A percentile compares a stretch with the other conserved stretches of the same genome.
phyloP scores from a whole-genome alignment of 2,797 vertebrate genomes.

The Amniataba percoides region DNA sequence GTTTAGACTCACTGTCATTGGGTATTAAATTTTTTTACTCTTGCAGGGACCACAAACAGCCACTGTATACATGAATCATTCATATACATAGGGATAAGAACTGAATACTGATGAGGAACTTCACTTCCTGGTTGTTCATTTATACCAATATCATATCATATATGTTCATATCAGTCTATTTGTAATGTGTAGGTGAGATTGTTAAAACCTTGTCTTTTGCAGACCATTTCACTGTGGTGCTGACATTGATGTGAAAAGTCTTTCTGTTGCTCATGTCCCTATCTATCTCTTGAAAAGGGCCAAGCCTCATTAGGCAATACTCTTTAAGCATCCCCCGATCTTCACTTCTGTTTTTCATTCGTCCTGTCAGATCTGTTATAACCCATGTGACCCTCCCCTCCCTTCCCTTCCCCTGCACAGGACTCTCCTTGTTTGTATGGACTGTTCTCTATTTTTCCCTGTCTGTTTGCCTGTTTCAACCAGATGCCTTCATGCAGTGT shows the following conservation, averaged over 20 bases:
- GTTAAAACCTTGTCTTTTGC: conserved; percentile 4
- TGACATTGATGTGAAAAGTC: conserved; percentile 14
- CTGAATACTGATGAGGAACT: neutral
- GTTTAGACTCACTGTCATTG: neutral
- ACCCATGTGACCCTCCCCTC: conserved; percentile 53
- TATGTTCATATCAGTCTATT: neutral
- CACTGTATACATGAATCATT: neutral
- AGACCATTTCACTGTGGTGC: conserved; percentile 7
- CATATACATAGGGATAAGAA: neutral
- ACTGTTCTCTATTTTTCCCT: conserved; percentile 69
- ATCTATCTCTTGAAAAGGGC: conserved; percentile 24
- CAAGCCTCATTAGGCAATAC: conserved; percentile 22
- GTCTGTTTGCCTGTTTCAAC: conserved; percentile 80
- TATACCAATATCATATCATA: no score
- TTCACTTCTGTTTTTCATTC: conserved; percentile 55
- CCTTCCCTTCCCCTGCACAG: conserved; percentile 36
- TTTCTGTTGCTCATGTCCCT: conserved; percentile 20
- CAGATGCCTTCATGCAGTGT: conserved; percentile 79
- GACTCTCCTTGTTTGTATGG: conserved; percentile 50
- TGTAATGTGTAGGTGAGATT: neutral
- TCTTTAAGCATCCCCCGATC: conserved; percentile 13
- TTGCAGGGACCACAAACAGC: neutral
- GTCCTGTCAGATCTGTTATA: conserved; percentile 62
- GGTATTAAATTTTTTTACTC: neutral
- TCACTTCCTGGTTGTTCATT: neutral